Base-by-base conservation (phyloP, 2,797 vertebrate genomes). In the Phrynocephalus forsythii region DNA sequence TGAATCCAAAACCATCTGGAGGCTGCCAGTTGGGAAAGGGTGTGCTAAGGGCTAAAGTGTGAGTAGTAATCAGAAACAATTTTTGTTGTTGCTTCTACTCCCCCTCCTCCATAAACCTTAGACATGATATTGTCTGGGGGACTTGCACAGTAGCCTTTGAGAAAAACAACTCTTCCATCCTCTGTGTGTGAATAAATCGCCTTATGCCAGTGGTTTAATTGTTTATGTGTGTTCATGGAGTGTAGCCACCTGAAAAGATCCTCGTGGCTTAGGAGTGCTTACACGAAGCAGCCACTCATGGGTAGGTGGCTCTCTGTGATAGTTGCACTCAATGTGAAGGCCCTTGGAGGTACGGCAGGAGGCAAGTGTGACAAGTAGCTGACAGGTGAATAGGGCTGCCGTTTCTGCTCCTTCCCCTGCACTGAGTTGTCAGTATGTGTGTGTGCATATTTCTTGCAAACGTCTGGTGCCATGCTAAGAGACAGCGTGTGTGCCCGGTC, bases 401-500 rank as follows among this genome's bases (percentile, higher is more conserved):
- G 44, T 4, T 52, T 86, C n/a, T 81, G 33, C 18, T 82, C 79
- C 44, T 86, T 60, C 52, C 20, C 67, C 18, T 73, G 28, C n/a
- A 63, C 4, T 81, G 69, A 75, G 44, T 30, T 75, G 75, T 18
- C 33, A 20, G 26, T 50, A 28, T 56, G 16, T 72, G 30, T n/a
- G 33, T 44, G 13, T 3, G 38, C 38, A 48, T 28, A 50, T 5
- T 33, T 56, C 18, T 75, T 71, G 16, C 16, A 44, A 24, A 68
- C 68, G 38, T 24, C 56, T 52, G 68, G 38, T 28, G n/a, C 22
- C 60, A 48, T 30, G 44, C 24, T n/a, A 91, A 82, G 82, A 66
- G 18, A 28, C 0, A 73, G 71, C 30, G 71, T 80, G 76, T 79
- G 86, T 0, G 0, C 78, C 2, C 0, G 0, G 16, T 72, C n/a